Evolutionary conservation across 2,888 invertebrate genomes (phyloP).

Genomic region (Hartigia nigra): DNA sequence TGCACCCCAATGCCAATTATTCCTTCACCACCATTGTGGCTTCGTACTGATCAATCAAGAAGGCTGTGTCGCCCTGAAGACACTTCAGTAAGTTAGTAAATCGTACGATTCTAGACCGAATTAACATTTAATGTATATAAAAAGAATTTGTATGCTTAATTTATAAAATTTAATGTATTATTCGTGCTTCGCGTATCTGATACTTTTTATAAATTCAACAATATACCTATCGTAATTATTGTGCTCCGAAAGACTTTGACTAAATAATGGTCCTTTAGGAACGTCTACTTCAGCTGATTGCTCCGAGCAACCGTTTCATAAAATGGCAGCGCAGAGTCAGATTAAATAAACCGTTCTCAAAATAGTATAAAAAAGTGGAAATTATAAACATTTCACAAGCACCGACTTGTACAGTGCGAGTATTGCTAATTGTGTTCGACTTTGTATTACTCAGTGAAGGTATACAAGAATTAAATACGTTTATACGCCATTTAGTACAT

Average conservation of each 20-base stretch:
- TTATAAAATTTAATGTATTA: not conserved
- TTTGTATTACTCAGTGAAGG: not conserved
- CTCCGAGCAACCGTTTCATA: conserved; percentile 37
- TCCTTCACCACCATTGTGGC: conserved; percentile 40
- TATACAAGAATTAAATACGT: not conserved
- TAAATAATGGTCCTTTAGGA: conserved; percentile 26
- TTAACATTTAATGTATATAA: not conserved
- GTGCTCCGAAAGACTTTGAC: not conserved
- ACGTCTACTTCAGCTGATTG: conserved; percentile 42
- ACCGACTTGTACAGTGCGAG: not conserved
- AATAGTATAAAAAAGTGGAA: not conserved
- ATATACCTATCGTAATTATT: not conserved
- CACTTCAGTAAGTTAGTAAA: not conserved
- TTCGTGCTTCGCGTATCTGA: not conserved
- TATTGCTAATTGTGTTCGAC: not conserved
- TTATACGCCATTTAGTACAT: not conserved
- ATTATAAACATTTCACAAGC: not conserved
- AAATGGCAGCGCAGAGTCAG: conserved; percentile 44
- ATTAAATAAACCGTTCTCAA: not conserved
- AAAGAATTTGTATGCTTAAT: not conserved
- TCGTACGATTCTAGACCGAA: not conserved
- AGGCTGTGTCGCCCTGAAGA: conserved; percentile 14
- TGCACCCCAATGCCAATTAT: conserved; percentile 32
- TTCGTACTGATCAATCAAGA: conserved; percentile 23
- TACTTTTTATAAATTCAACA: not conserved